Evolutionary conservation across 2,888 invertebrate genomes (phyloP), one percentile per base, ranked within the genome.

Genomic region (Ochlodes sylvanus): DNA sequence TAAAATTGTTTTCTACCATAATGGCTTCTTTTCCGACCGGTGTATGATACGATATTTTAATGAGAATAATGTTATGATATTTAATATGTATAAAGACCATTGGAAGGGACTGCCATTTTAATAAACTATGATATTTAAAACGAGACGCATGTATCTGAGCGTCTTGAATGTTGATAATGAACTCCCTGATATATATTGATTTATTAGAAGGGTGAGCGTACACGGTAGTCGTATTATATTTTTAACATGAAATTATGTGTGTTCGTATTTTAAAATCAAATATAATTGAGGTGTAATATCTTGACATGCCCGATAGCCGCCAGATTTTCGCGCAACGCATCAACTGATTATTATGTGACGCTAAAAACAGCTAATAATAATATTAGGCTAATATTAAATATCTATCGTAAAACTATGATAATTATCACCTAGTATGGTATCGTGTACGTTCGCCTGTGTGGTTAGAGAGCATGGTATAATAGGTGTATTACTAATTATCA

Each of bases 21-120:
- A 85, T 81, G 77, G 92, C 91, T 92, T 91, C 85, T 88, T 92
- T 89, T 88, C 86, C 81, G 81, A 86, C 87, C 84, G 84, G 79
- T 89, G 87, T 89, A 88, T 79, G 83, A 84, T 80, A 75, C 74
- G 68, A 69, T 69, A 65, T 71, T 62, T 69, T 63, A 69, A 73
- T 71, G 71, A 82, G 80, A 75, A 77, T 85, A 85, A 52, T 52
- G 52, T 52, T 85, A 79, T 84, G 75, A 79, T 85, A 84, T 84
- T 80, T 87, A 83, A 84, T 80, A 86, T 87, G 79, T 83, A 85
- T 87, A 89, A 87, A 87, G 92, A 92, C 92, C 92, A 92, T 87
- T 85, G 83, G 83, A 87, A 87, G 85, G 88, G 87, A 92, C 92
- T 92, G 92, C 92, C 92, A 92, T 87, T 86, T 87, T 86, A 85